phyloP scores from a whole-genome alignment of 2,113 vertebrate genomes.

The Oreamnos americanus region DNA sequence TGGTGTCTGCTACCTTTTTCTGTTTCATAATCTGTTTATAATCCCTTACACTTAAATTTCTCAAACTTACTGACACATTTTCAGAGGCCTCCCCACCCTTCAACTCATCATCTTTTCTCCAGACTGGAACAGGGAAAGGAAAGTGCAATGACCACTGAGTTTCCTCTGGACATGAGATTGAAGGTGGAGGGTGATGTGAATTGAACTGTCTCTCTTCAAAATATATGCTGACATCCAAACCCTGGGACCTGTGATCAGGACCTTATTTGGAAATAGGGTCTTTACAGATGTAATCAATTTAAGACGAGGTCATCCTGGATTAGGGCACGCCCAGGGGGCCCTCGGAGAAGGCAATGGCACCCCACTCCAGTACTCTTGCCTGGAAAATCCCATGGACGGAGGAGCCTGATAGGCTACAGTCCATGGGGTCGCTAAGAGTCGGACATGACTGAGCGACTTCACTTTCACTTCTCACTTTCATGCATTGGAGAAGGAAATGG shows the following conservation, averaged over 20 bases:
- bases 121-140: background rate
- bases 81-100: background rate
- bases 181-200: fast-evolving
- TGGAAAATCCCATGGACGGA: too few relatives aligned
- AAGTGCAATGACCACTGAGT: background rate
- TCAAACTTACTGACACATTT: background rate
- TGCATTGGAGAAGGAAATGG: too few relatives aligned
- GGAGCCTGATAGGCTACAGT: too few relatives aligned
- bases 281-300: background rate
- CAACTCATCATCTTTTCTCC: background rate
- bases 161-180: background rate
- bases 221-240: background rate
- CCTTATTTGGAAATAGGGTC: background rate
- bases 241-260: background rate
- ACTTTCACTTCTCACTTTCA: too few relatives aligned
- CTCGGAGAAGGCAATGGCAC: background rate
- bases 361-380: too few relatives aligned
- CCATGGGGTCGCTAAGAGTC: too few relatives aligned
- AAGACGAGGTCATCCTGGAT: background rate
- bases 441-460: too few relatives aligned
- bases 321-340: background rate
- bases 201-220: background rate
- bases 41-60: background rate
- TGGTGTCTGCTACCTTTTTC: background rate
- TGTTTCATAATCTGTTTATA: background rate